These are phyloP conservation scores for Solenopsis invicta DNA, from an alignment of 1,140 invertebrate species.

Conservation along the genomic window DNA sequence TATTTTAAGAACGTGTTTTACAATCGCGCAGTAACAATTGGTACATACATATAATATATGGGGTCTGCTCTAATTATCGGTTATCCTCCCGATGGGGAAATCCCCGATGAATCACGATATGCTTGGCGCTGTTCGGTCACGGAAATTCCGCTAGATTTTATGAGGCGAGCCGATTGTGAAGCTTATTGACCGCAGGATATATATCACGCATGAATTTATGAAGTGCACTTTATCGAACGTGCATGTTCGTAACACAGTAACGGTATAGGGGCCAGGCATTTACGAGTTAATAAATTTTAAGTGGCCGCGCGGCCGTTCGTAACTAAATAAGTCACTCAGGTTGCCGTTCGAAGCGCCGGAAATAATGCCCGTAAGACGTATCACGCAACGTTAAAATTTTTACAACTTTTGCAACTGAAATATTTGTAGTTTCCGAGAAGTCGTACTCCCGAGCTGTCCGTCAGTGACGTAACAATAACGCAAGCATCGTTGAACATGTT, in stretches of 20 bases:
- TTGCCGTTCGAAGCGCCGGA: not conserved
- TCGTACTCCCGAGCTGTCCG: not conserved
- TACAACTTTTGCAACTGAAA: conserved; percentile 12
- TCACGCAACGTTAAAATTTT: not conserved
- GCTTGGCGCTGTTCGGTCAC: not conserved
- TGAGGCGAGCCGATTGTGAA: conserved; percentile 32
- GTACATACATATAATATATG: no score
- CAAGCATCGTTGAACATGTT: conserved; percentile 1
- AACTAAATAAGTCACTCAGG: conserved; percentile 44
- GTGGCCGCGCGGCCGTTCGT: conserved; percentile 3
- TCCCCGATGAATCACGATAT: conserved; percentile 51
- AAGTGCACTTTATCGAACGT: conserved; percentile 53
- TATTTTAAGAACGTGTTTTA: conserved; percentile 5
- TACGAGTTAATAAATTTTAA: conserved; percentile 66
- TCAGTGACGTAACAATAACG: conserved; percentile 17
- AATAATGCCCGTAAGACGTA: not conserved
- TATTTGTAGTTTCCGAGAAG: not conserved
- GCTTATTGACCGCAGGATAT: conserved; percentile 43
- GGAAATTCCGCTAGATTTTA: conserved; percentile 47
- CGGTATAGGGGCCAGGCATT: conserved; percentile 40
- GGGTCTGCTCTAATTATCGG: not conserved
- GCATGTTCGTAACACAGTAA: conserved; percentile 39
- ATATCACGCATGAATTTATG: conserved; percentile 23
- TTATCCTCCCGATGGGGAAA: conserved; percentile 15
- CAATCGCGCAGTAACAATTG: not conserved